A percentile compares a stretch with the other conserved stretches of the same genome.
These are phyloP conservation scores for Octodon degus DNA, from an alignment of 2,113 vertebrate species.

Conservation along the genomic window DNA sequence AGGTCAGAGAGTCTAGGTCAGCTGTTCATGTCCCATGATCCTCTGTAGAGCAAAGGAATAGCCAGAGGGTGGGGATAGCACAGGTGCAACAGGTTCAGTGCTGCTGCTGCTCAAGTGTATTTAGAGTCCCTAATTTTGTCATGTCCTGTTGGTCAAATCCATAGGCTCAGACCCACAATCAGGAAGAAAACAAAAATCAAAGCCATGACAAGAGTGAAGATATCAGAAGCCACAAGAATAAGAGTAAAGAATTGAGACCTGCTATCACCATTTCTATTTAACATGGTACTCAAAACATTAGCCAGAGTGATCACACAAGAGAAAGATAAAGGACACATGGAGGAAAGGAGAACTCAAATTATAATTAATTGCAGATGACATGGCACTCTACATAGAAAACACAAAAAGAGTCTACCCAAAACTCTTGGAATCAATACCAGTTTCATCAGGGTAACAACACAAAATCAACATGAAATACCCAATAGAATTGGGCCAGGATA, in stretches of 20 bases:
- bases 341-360: neutral
- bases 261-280: neutral
- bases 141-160: neutral
- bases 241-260: neutral
- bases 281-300: neutral
- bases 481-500: no score
- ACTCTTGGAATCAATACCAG: neutral
- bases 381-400: neutral
- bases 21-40: neutral
- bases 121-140: slow-evolving; percentile 9
- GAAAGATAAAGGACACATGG: neutral
- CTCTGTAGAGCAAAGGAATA: neutral
- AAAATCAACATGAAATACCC: neutral
- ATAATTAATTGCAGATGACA: neutral
- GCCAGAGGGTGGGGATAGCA: neutral
- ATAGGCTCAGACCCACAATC: neutral
- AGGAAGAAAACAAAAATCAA: neutral
- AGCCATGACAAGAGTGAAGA: neutral
- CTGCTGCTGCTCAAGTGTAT: neutral
- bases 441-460: neutral
- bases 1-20: neutral
- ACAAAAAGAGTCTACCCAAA: neutral
- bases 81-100: neutral
- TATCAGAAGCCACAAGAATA: neutral
- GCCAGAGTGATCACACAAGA: neutral